Evolutionary conservation across 2,113 vertebrate genomes (phyloP), one percentile per base, ranked within the genome.

Genomic region (Plestiodon gilberti): DNA sequence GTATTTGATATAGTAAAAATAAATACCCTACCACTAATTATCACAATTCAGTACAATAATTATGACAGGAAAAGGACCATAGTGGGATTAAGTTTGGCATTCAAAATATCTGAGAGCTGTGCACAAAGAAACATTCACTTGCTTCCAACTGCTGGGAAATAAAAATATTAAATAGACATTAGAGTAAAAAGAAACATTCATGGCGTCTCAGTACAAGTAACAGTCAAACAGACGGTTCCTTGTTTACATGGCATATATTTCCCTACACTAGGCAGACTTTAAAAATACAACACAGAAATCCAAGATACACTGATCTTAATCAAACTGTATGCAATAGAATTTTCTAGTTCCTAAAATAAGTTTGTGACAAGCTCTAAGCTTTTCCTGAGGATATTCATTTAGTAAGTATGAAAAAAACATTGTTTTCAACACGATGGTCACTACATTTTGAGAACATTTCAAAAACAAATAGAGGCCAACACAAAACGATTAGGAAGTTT

Each of bases 171-270:
- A 5, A 86, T 14, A 89, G n/a, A n/a, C 30, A 0, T 87, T 78
- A 87, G 5, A 81, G 62, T 93, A 89, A 95, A 93, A 33, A 82
- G 59, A 0, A 20, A 85, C 69, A 92, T 91, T 93, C 88, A 91
- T 25, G 33, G 59, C 75, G 81, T 20, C 0, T 2, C 0, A 11
- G 14, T 85, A 84, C 15, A 78, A 55, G 70, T 76, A 79, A 91
- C 83, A 74, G 57, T 7, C 40, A 20, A 91, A 92, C 61, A 94
- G 84, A 69, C 79, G n/a, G 33, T 48, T 82, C 69, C 61, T 73
- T 90, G 85, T 93, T 89, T 52, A 86, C 70, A 33, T 0, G 48
- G 73, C 40, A 83, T 55, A 79, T 9, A 33, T 17, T 71, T 1
- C 30, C 55, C 57, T 85, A 10, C 0, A 40, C 1, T 28, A 91